Conservation (phyloP, 1,140 invertebrate species). For the Drosophila bipectinata region DNA sequence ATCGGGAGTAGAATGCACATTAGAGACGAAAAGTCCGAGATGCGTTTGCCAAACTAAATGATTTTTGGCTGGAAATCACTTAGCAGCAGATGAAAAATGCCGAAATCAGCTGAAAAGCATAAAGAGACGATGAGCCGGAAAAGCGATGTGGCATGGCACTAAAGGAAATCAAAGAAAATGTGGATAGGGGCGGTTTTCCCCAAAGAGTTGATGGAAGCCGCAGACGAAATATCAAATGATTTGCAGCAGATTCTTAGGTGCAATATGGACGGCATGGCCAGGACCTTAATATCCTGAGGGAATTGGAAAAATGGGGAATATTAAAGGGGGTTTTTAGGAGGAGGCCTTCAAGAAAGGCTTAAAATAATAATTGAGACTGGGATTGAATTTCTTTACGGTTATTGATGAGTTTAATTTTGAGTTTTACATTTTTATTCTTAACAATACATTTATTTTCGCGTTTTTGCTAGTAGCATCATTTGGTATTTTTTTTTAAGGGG, state of each 20-base stretch:
- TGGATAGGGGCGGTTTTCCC: too few relatives aligned
- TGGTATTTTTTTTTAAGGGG: too few relatives aligned
- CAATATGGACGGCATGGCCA: constrained; percentile 12
- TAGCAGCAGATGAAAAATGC: constrained; percentile 56
- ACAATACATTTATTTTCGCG: too few relatives aligned
- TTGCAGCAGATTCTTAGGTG: constrained; percentile 54
- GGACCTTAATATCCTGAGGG: neutral
- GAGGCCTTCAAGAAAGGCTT: too few relatives aligned
- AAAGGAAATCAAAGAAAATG: too few relatives aligned
- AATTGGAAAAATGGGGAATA: neutral
- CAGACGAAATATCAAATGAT: constrained; percentile 65
- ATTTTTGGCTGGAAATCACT: constrained; percentile 57
- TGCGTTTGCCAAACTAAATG: constrained; percentile 29
- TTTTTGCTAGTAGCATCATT: too few relatives aligned
- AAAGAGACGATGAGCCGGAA: constrained; percentile 4
- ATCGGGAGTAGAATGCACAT: constrained; percentile 9
- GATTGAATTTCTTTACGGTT: too few relatives aligned
- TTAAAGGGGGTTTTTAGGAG: too few relatives aligned
- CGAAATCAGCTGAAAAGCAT: constrained; percentile 50
- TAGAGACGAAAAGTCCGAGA: neutral
- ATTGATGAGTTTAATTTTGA: too few relatives aligned
- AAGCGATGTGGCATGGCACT: neutral
- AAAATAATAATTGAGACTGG: too few relatives aligned
- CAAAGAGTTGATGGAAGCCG: constrained; percentile 4
- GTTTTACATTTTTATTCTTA: too few relatives aligned